phyloP scores from a whole-genome alignment of 2,797 vertebrate genomes.

The Coilia nasus region DNA sequence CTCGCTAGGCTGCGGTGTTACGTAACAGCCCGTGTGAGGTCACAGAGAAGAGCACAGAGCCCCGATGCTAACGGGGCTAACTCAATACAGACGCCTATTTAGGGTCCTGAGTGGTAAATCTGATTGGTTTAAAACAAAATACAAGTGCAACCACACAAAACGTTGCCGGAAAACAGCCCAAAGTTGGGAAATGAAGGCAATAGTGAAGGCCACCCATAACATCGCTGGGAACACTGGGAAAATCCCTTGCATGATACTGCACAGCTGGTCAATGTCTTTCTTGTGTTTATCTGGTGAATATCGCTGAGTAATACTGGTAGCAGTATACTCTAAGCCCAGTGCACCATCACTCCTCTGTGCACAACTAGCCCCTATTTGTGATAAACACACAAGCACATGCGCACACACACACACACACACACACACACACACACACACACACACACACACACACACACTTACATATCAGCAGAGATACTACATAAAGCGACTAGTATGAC shows the following conservation, averaged over 20 bases:
- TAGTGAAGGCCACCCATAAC: not conserved
- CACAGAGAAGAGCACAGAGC: not conserved
- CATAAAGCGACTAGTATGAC: not conserved
- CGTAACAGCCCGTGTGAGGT: not conserved
- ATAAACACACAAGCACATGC: conserved; percentile 28
- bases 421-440: not conserved
- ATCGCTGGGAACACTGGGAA: not conserved
- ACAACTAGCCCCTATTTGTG: not conserved
- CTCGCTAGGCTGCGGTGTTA: not conserved
- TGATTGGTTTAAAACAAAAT: not conserved
- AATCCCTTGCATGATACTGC: not conserved
- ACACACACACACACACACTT: not conserved
- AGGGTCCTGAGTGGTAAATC: not conserved
- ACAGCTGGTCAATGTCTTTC: not conserved
- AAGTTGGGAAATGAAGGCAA: not conserved
- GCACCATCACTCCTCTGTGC: not conserved
- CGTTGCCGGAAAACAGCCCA: not conserved
- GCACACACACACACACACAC: conserved; percentile 18
- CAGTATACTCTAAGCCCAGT: not conserved
- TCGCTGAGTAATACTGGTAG: not conserved
- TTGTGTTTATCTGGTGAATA: not conserved
- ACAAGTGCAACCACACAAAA: not conserved
- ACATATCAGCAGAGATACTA: not conserved
- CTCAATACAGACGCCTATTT: not conserved
- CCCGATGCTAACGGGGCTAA: not conserved